Percentiles rank a stretch among this genome's conserved stretches.
phyloP scores from a whole-genome alignment of 2,113 vertebrate species.

The Albula glossodonta region DNA sequence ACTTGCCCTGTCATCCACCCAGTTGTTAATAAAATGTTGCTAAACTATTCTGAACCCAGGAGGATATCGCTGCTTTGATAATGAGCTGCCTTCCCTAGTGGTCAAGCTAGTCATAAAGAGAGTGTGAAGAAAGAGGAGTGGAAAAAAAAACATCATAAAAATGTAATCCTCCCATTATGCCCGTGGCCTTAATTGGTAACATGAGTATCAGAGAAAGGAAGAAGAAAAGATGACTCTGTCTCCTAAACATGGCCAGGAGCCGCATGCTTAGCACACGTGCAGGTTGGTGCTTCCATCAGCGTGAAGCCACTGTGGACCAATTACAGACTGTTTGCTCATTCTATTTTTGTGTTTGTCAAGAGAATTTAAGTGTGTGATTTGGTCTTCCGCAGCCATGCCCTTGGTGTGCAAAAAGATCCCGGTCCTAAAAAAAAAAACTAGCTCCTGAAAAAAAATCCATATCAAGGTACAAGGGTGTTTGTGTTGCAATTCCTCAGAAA shows the following conservation, averaged over 20 bases:
- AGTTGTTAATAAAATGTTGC: not conserved
- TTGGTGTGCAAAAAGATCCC: constrained; percentile 42
- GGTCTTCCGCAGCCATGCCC: constrained; percentile 22
- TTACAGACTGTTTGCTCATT: constrained; percentile 46
- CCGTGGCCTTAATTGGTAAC: constrained; percentile 42
- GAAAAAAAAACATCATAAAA: not conserved
- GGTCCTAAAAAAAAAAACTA: constrained; percentile 8
- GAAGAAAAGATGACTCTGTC: constrained; percentile 30
- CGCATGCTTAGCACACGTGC: constrained; percentile 15
- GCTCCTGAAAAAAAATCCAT: not conserved
- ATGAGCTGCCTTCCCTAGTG: not conserved
- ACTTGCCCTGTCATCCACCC: not conserved
- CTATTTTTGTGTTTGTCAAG: constrained; percentile 54
- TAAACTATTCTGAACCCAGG: not conserved
- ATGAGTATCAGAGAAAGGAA: constrained; percentile 5
- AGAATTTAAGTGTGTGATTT: constrained; percentile 29
- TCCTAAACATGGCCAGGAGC: constrained; percentile 32
- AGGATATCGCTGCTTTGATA: not conserved
- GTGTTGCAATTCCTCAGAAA: not conserved
- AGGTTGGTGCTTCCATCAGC: not conserved
- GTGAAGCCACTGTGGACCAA: constrained; percentile 53
- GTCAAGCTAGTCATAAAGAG: not conserved
- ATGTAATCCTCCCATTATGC: constrained; percentile 36
- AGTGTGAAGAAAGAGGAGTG: not conserved
- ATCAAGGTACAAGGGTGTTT: not conserved